Conservation (phyloP, 2,113 vertebrate species). For the Lichenostomus cassidix region DNA sequence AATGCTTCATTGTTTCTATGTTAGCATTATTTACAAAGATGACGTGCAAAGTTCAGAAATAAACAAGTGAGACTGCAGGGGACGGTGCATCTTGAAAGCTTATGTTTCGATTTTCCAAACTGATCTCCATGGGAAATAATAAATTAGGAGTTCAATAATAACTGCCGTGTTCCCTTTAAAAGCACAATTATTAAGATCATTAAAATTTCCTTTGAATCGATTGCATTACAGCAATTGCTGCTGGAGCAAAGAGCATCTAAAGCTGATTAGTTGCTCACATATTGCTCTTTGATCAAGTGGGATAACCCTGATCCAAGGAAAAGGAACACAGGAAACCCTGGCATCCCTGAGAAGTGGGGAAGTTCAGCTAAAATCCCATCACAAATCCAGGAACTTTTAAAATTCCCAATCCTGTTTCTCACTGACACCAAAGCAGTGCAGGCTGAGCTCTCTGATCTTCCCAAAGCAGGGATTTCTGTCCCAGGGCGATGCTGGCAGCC, state of each 20-base stretch:
- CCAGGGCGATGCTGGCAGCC: not conserved
- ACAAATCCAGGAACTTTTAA: not conserved
- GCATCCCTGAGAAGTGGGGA: not conserved
- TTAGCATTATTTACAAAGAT: not conserved
- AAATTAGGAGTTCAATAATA: conserved; percentile 9
- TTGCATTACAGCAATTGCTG: not conserved
- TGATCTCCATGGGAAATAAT: not conserved
- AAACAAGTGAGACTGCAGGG: not conserved
- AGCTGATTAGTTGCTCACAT: not conserved
- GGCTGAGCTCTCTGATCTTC: not conserved
- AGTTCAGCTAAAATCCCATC: not conserved
- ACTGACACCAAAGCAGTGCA: not conserved
- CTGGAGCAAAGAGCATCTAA: not conserved
- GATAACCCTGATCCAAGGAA: not conserved
- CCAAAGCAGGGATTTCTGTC: not conserved
- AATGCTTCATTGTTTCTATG: not conserved
- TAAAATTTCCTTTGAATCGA: conserved; percentile 40
- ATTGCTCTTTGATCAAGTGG: not conserved
- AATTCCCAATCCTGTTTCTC: not conserved
- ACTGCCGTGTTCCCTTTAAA: not conserved
- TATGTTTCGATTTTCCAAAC: not conserved
- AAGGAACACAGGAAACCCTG: not conserved
- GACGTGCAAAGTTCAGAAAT: not conserved
- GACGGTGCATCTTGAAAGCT: not conserved
- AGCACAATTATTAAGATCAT: conserved; percentile 9